Percentiles rank a stretch among this genome's conserved stretches.
phyloP scores from a whole-genome alignment of 2,113 vertebrate genomes.

The Neolamprologus kungweensis region DNA sequence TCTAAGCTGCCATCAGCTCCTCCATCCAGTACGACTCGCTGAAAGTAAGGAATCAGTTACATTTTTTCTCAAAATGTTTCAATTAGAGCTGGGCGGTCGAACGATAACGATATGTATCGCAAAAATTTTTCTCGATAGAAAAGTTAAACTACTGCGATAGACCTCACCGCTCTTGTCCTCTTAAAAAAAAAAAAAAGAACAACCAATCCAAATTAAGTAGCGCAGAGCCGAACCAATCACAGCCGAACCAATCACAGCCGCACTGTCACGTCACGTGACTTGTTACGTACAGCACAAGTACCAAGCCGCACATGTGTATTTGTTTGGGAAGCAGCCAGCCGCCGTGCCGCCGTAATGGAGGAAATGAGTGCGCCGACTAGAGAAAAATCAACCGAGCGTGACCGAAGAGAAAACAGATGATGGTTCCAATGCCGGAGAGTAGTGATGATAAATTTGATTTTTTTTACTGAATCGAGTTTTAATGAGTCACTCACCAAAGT shows the following conservation, averaged over 20 bases:
- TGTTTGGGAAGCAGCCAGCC: not conserved
- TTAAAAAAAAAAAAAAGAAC: not conserved
- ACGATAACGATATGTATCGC: accelerated
- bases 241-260: too few species aligned
- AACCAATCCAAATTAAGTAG: not conserved
- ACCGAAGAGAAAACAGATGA: too few species aligned
- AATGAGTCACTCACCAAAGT: too few species aligned
- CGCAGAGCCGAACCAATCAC: not conserved
- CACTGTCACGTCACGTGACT: not conserved
- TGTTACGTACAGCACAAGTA: not conserved
- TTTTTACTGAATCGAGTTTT: too few species aligned
- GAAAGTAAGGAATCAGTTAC: not conserved
- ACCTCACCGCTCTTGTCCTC: accelerated
- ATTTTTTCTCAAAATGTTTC: not conserved
- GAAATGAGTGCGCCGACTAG: accelerated
- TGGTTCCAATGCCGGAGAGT: accelerated
- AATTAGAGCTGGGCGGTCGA: not conserved
- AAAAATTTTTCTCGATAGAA: not conserved
- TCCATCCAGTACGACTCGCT: not conserved
- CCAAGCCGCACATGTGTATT: accelerated
- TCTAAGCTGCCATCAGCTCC: not conserved
- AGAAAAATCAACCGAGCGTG: too few species aligned
- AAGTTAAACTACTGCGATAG: accelerated
- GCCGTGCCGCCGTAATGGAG: accelerated
- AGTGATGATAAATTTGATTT: too few species aligned